These are phyloP conservation scores for Sciurus niger DNA, from an alignment of 2,113 vertebrate genomes.

Conservation along the genomic window DNA sequence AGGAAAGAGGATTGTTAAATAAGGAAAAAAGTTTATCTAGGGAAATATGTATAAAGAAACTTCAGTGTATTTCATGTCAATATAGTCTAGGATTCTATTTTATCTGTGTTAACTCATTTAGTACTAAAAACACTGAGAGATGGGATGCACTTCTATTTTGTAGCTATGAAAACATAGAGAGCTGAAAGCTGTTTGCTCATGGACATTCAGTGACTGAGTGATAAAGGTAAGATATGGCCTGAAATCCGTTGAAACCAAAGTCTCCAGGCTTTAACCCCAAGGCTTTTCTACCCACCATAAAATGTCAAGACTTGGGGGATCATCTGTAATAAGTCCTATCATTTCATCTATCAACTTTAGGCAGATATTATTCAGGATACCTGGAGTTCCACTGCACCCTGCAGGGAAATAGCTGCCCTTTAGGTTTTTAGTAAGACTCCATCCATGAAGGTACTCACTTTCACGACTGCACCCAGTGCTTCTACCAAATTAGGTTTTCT, in stretches of 20 bases:
- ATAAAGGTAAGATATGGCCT: neutral
- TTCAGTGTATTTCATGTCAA: constrained; percentile 10
- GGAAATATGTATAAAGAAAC: constrained; percentile 58
- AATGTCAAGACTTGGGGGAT: constrained; percentile 23
- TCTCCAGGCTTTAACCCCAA: neutral
- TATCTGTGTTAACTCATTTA: constrained; percentile 26
- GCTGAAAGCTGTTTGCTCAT: neutral
- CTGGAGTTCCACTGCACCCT: neutral
- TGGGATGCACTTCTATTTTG: constrained; percentile 27
- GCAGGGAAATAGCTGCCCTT: neutral
- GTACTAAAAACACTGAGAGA: constrained; percentile 17
- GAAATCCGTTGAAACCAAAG: neutral
- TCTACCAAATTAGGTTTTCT: neutral
- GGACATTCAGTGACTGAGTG: neutral
- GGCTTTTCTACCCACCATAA: neutral
- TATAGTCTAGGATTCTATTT: neutral
- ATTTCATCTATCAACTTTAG: neutral
- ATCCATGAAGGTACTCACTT: neutral
- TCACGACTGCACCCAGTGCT: neutral
- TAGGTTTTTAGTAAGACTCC: constrained; percentile 42
- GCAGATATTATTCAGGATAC: neutral
- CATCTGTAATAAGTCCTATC: neutral
- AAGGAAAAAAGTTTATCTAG: constrained; percentile 72
- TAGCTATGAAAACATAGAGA: neutral
- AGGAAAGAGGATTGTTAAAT: constrained; percentile 75